phyloP scores from a whole-genome alignment of 2,888 invertebrate genomes.

The Choristoneura rosaceana region DNA sequence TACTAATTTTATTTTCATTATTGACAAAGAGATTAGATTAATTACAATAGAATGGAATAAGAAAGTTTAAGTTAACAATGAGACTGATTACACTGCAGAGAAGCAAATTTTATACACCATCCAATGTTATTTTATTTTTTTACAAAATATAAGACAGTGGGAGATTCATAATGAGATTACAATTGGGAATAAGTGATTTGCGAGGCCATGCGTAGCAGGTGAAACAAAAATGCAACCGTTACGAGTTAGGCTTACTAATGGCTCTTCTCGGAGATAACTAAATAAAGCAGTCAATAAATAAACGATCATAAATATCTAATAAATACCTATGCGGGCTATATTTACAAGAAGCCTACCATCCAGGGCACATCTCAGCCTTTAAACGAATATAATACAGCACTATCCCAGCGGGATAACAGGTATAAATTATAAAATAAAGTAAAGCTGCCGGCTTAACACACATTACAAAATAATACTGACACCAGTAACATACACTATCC shows the following conservation, averaged over 20 bases:
- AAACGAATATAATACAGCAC: constrained; percentile 84
- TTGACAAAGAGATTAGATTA: constrained; percentile 7
- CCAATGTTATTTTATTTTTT: constrained; percentile 79
- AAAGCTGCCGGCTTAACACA: constrained; percentile 84
- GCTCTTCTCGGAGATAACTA: constrained; percentile 74
- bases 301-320: constrained; percentile 86
- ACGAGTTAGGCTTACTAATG: constrained; percentile 73
- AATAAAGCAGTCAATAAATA: constrained; percentile 86
- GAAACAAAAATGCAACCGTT: constrained; percentile 80
- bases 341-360: constrained; percentile 82
- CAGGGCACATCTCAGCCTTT: constrained; percentile 80
- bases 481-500: constrained; percentile 81
- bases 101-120: constrained; percentile 72
- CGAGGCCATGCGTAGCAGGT: constrained; percentile 82
- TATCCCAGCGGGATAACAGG: constrained; percentile 82
- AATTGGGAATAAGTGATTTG: constrained; percentile 70
- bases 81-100: constrained; percentile 46
- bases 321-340: constrained; percentile 85
- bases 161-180: constrained; percentile 84
- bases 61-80: constrained; percentile 28
- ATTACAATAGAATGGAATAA: constrained; percentile 28
- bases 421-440: constrained; percentile 83
- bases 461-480: constrained; percentile 85
- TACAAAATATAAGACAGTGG: constrained; percentile 68
- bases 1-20: constrained; percentile 28